These are phyloP conservation scores for Brachionus asplanchnoidis DNA, from an alignment of 1,140 invertebrate species.

Conservation along the genomic window DNA sequence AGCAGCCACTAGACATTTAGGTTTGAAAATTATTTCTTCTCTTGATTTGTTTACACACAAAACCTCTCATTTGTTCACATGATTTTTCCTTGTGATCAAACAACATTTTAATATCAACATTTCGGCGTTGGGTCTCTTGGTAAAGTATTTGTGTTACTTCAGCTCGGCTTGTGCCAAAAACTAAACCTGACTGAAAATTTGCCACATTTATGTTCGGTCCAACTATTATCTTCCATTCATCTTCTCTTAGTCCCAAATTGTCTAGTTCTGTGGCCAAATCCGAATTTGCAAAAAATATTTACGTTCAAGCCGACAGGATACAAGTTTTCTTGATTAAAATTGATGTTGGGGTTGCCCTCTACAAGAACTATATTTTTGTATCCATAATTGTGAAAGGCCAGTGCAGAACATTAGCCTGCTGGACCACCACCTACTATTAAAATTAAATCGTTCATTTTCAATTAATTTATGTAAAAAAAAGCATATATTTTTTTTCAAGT, in stretches of 20 bases:
- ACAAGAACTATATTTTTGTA: no score
- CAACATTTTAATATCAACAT: constrained; percentile 1
- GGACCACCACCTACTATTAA: no score
- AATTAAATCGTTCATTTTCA: no score
- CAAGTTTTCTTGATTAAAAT: not conserved
- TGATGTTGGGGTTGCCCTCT: no score
- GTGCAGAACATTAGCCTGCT: no score
- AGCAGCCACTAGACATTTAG: not conserved
- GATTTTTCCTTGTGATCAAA: not conserved
- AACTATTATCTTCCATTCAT: constrained; percentile 24
- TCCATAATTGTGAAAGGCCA: no score
- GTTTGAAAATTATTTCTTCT: not conserved
- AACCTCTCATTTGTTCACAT: not conserved
- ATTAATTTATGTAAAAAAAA: no score
- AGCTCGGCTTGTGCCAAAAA: not conserved
- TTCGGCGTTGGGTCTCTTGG: not conserved
- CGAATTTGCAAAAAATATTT: not conserved
- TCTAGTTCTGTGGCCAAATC: not conserved
- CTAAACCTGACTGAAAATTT: constrained; percentile 14
- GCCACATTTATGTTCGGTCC: constrained; percentile 10
- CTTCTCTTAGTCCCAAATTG: not conserved
- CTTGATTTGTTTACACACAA: not conserved
- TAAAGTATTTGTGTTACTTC: constrained; percentile 7
- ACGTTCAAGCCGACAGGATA: constrained; percentile 3
- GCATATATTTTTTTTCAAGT: no score